Evolutionary conservation across 1,140 invertebrate genomes (phyloP), one percentile per base, ranked within the genome.

Genomic region (Lepidostoma basale): DNA sequence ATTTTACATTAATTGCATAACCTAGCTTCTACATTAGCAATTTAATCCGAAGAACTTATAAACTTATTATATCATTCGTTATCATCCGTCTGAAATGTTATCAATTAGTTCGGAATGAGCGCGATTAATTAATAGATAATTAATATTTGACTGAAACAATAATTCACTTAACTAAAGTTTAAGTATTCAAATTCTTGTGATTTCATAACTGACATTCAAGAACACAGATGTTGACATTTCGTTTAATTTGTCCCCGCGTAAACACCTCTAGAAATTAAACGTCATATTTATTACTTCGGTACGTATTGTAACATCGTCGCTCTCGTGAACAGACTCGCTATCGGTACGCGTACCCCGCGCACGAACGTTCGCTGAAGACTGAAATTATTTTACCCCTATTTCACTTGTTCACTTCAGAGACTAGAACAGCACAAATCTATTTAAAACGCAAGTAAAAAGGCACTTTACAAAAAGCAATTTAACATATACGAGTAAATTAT

Each of bases 361-460:
- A 4, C 36, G 12, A 40, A 42, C 36, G 56, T 42, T 25, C 6
- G 25, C 22, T 42, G 33, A 40, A 60, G 56, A 60, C 56, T 60
- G 56, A 60, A 60, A 60, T 33, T 42, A 40, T 44, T 42, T 60
- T 44, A 60, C 39, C 36, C 56, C 22, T 40, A 25, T 26, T 60
- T 12, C 12, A 26, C 20, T 40, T 60, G 12, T 42, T 4, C 28
- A 60, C 9, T 60, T 40, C 18, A 8, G 20, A 40, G 36, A 60
- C 5, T 18, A 45, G 6, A 3, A n/a, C 18, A 14, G n/a, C 23
- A n/a, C 36, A 25, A 60, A 30, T 6, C 20, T 3, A 30, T 20
- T 8, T n/a, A 4, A 12, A n/a, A 33, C 1, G 14, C n/a, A 30
- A 56, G 25, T 30, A 30, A 28, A 56, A 33, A 33, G n/a, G 14